A percentile compares a stretch with the other conserved stretches of the same genome.
phyloP scores from a whole-genome alignment of 2,113 vertebrate genomes.

The Mesembrinibis cayennensis region DNA sequence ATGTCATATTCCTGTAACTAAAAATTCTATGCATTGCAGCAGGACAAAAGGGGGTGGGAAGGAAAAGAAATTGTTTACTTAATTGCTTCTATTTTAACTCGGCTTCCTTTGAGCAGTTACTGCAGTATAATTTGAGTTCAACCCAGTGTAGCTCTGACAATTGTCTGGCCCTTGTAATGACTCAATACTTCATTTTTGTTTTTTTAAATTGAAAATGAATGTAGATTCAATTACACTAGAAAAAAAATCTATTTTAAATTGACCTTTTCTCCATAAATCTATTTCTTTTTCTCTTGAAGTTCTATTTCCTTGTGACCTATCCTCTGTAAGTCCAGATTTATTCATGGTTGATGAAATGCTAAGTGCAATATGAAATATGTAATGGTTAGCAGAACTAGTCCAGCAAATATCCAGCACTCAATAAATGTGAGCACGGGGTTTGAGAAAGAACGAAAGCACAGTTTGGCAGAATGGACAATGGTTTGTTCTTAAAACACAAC shows the following conservation, averaged over 20 bases:
- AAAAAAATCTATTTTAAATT: not conserved
- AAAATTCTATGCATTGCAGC: not conserved
- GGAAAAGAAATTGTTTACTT: not conserved
- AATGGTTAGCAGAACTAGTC: not conserved
- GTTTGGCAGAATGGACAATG: not conserved
- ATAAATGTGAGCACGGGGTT: not conserved
- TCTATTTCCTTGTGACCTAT: not conserved
- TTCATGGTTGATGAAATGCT: not conserved
- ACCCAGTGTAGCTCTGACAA: not conserved
- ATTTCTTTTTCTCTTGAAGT: not conserved
- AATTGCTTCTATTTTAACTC: not conserved
- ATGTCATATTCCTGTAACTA: not conserved
- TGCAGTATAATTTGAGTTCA: not conserved
- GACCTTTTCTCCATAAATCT: not conserved
- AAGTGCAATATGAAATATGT: not conserved
- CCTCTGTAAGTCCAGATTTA: not conserved
- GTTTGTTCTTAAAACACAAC: slow-evolving; percentile 25
- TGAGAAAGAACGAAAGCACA: not conserved
- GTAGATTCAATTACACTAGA: not conserved
- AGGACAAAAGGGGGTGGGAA: not conserved
- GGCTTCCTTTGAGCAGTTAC: not conserved
- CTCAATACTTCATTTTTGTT: not conserved
- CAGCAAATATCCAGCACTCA: not conserved
- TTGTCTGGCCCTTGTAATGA: not conserved
- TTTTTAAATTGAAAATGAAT: not conserved